phyloP scores from a whole-genome alignment of 2,113 vertebrate genomes.

The Tor tambroides region DNA sequence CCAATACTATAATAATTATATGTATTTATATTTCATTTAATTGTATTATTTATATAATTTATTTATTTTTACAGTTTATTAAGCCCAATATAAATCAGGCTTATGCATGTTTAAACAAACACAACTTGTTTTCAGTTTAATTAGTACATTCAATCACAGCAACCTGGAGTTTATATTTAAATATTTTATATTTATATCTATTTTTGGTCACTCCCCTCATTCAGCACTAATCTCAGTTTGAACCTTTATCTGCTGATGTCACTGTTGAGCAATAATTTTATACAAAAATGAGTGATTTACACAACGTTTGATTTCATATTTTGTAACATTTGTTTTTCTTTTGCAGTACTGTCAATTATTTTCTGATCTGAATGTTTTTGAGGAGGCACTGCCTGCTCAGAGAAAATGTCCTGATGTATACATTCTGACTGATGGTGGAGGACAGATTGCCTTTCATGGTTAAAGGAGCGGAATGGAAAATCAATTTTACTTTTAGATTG shows the following conservation, averaged over 20 bases:
- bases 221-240: too few relatives aligned
- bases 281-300: background rate
- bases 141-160: too few relatives aligned
- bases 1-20: background rate
- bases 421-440: background rate
- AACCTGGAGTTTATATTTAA: background rate
- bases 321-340: background rate
- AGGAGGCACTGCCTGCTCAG: background rate
- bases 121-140: too few relatives aligned
- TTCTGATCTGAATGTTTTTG: background rate
- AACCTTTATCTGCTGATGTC: background rate
- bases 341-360: background rate
- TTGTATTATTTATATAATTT: too few relatives aligned
- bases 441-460: conserved; percentile 19
- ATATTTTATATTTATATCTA: background rate
- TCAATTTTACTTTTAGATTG: conserved; percentile 9
- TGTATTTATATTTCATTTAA: background rate
- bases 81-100: too few relatives aligned
- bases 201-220: background rate
- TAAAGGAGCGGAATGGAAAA: conserved; percentile 7
- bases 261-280: background rate
- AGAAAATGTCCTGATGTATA: background rate
- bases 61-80: too few relatives aligned
- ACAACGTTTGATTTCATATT: background rate
- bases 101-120: too few relatives aligned